Evolutionary conservation across 1,140 invertebrate species (phyloP), one percentile per base, ranked within the genome.

Genomic region (Cydia pomonella): DNA sequence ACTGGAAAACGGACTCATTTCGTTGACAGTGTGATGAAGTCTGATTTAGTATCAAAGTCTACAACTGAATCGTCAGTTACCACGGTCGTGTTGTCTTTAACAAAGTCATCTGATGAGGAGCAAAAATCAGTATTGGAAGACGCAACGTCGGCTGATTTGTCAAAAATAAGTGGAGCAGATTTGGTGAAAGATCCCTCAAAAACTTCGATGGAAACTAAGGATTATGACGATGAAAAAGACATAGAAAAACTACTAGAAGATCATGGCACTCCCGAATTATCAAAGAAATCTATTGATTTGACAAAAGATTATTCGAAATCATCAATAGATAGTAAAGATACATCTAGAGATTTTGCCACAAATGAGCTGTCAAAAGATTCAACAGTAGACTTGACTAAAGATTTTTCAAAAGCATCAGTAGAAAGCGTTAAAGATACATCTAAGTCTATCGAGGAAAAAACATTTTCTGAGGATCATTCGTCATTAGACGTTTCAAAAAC

Each of bases 261-360:
- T 71, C 78, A 88, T 73, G 89, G 80, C 10, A 91, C 90, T 23
- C 91, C 90, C 29, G 91, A 93, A 79, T 81, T 93, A 73, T 93
- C 90, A 23, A 93, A 93, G 76, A 93, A 93, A 75, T 93, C 91
- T 5, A 79, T 92, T 64, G 90, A 92, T 74, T 81, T 93, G 72
- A 91, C 90, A 16, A 93, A 93, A 85, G 91, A 93, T 77, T 93
- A 92, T 72, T 93, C 91, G 5, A 93, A 93, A 79, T 93, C 91
- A 44, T 93, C 90, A 33, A 91, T 93, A 69, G 91, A 93, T 75
- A 93, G 91, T 79, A 93, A 93, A 82, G 91, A 93, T 75, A 93
- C 91, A 2, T 93, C 91, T 12, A 83, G 91, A 84, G 91, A 93
- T 80, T 93, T 93, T 82, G 89, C 91, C n/a, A 92, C 91, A 27